A percentile compares a stretch with the other conserved stretches of the same genome.
Evolutionary conservation across 2,888 invertebrate species (phyloP).

Genomic region (Melanostoma mellinum): DNA sequence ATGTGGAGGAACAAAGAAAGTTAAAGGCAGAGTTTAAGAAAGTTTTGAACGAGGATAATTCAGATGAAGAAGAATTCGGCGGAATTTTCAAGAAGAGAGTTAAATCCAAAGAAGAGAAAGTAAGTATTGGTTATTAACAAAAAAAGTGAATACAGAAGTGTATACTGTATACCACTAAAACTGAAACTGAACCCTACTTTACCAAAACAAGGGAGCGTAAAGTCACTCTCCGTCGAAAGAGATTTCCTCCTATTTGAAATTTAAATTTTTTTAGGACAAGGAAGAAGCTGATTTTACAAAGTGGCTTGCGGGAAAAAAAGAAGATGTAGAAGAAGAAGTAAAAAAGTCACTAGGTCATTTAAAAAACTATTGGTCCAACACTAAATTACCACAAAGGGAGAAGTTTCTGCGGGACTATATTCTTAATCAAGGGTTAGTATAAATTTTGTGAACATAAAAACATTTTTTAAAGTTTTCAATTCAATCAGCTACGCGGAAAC

Average conservation of each 20-base stretch:
- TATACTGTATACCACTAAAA: too few relatives aligned
- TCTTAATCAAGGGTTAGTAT: constrained; percentile 88
- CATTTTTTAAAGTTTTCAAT: constrained; percentile 23
- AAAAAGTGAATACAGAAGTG: too few relatives aligned
- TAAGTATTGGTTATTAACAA: constrained; percentile 53
- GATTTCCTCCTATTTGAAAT: constrained; percentile 46
- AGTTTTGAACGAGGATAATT: constrained; percentile 81
- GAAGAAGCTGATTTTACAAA: constrained; percentile 87
- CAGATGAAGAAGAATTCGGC: constrained; percentile 84
- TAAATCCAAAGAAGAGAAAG: constrained; percentile 83
- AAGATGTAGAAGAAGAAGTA: constrained; percentile 85
- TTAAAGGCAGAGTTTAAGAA: constrained; percentile 86
- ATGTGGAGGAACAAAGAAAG: constrained; percentile 86
- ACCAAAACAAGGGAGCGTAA: too few relatives aligned
- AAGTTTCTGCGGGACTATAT: constrained; percentile 96
- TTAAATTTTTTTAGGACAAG: constrained; percentile 78
- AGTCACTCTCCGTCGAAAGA: background rate
- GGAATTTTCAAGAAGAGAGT: constrained; percentile 83
- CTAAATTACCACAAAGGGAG: constrained; percentile 91
- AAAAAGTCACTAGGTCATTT: constrained; percentile 87
- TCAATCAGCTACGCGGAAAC: constrained; percentile 82
- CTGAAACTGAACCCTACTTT: too few relatives aligned
- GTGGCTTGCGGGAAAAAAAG: constrained; percentile 90
- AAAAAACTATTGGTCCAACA: constrained; percentile 92
- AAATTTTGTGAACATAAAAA: background rate